A percentile compares a stretch with the other conserved stretches of the same genome.
Evolutionary conservation across 2,113 vertebrate genomes (phyloP).

Genomic region (Promerops cafer): DNA sequence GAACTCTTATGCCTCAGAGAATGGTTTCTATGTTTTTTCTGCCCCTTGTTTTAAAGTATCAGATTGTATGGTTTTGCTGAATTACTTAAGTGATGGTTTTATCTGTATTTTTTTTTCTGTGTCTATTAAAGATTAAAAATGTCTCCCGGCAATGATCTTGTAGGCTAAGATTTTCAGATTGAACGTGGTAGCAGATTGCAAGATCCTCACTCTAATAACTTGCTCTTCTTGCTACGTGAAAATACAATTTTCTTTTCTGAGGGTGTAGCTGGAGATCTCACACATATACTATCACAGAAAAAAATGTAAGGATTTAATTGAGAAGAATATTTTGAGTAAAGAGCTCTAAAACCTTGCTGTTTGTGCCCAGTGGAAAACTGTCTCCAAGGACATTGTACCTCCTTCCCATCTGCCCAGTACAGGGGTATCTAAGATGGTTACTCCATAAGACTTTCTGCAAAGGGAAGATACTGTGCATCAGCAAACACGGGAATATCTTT

Average conservation of each 20-base stretch:
- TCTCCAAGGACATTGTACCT: background rate
- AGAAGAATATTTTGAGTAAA: background rate
- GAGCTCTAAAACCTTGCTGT: background rate
- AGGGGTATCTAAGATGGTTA: background rate
- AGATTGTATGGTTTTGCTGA: background rate
- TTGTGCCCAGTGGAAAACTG: background rate
- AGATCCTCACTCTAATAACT: background rate
- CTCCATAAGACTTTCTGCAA: background rate
- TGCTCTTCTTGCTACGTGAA: background rate
- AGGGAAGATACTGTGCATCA: background rate
- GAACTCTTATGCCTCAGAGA: background rate
- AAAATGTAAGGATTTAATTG: background rate
- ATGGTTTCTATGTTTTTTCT: background rate
- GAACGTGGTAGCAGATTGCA: background rate
- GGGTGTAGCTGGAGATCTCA: background rate
- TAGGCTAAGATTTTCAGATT: background rate
- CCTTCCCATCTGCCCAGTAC: background rate
- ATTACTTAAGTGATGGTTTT: background rate
- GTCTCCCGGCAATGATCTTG: rapidly evolving
- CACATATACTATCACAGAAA: background rate
- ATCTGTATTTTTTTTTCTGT: background rate
- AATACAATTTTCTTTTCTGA: background rate
- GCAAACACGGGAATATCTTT: background rate
- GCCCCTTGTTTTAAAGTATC: background rate
- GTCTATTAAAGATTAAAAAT: background rate